A percentile compares a stretch with the other conserved stretches of the same genome.
These are phyloP conservation scores for Hylaeus anthracinus DNA, from an alignment of 1,140 invertebrate genomes.

Conservation along the genomic window DNA sequence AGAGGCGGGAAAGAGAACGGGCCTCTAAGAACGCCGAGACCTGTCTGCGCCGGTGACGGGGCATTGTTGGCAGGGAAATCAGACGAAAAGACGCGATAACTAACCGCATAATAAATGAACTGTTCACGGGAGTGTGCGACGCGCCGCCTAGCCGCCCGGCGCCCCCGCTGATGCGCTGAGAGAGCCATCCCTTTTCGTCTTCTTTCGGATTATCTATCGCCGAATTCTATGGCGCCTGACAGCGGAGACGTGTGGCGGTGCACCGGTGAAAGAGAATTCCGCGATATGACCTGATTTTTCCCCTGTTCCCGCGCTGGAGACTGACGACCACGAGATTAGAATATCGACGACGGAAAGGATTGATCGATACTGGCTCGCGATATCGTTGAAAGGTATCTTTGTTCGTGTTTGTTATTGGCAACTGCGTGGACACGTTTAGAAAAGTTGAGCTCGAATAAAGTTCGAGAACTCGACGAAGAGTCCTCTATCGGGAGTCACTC, in stretches of 20 bases:
- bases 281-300: conserved; percentile 46
- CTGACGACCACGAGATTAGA: not conserved
- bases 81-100: conserved; percentile 81
- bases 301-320: not conserved
- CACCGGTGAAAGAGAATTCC: not conserved
- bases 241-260: conserved; percentile 18
- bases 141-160: conserved; percentile 34
- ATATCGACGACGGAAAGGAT: not conserved
- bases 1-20: conserved; percentile 49
- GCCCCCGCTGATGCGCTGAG: conserved; percentile 63
- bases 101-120: conserved; percentile 82
- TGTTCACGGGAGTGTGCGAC: conserved; percentile 75
- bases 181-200: conserved; percentile 70
- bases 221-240: conserved; percentile 41
- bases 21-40: conserved; percentile 64
- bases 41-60: conserved; percentile 73
- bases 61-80: conserved; percentile 82
- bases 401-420: too few relatives aligned
- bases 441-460: too few relatives aligned
- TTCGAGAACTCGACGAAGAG: too few relatives aligned
- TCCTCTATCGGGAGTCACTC: too few relatives aligned
- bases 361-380: not conserved
- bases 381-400: not conserved
- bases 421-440: too few relatives aligned
- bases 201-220: conserved; percentile 57